phyloP scores from a whole-genome alignment of 2,888 invertebrate genomes.

The Parnassius glacialis region DNA sequence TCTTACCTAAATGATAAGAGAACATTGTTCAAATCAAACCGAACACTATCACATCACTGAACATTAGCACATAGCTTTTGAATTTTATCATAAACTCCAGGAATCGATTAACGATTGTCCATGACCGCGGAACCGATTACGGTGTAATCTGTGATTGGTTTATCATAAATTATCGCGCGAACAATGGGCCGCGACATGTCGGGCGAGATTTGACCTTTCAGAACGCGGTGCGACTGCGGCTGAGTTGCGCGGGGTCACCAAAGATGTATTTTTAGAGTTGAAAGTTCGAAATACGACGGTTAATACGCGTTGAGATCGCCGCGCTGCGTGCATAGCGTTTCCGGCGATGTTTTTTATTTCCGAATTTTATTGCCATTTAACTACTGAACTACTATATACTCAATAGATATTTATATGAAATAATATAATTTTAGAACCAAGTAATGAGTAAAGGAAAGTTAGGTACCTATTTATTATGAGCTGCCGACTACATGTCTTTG shows the following conservation, averaged over 20 bases:
- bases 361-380: constrained; percentile 11
- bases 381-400: neutral
- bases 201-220: constrained; percentile 77
- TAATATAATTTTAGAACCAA: no score
- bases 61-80: constrained; percentile 1
- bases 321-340: constrained; percentile 37
- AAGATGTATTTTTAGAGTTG: constrained; percentile 80
- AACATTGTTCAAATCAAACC: neutral
- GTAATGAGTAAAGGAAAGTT: no score
- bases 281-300: constrained; percentile 80
- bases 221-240: constrained; percentile 72
- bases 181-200: constrained; percentile 42
- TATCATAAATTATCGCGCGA: constrained; percentile 32
- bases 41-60: constrained; percentile 17
- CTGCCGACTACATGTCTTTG: no score
- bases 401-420: no score
- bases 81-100: constrained; percentile 4
- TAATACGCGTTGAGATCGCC: constrained; percentile 48
- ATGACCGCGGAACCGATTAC: constrained; percentile 18
- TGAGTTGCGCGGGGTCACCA: constrained; percentile 76
- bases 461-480: no score
- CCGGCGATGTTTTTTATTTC: constrained; percentile 37
- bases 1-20: neutral
- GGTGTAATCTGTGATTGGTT: constrained; percentile 22
- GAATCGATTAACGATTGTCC: constrained; percentile 18